Evolutionary conservation across 2,888 invertebrate genomes (phyloP).

Genomic region (Scaptomyza reducta): DNA sequence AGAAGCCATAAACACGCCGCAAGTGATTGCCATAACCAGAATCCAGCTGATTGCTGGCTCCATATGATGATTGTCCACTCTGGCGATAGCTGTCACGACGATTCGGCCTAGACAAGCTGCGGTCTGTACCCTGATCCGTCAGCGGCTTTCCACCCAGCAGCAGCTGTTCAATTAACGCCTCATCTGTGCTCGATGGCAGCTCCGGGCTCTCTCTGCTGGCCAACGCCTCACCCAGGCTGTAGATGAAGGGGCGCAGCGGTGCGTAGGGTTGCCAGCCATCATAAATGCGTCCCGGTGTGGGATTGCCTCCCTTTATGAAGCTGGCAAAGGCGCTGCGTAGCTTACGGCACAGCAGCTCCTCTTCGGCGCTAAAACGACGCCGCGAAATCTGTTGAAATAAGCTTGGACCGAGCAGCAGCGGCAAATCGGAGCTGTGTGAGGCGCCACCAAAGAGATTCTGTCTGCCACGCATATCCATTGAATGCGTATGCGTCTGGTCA

Average conservation of each 20-base stretch:
- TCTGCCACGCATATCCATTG: constrained; percentile 84
- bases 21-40: constrained; percentile 80
- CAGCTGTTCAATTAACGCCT: constrained; percentile 78
- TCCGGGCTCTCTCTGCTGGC: constrained; percentile 31
- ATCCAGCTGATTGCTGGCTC: constrained; percentile 67
- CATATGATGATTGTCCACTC: constrained; percentile 57
- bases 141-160: constrained; percentile 63
- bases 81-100: constrained; percentile 69
- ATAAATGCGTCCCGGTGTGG: constrained; percentile 85
- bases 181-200: constrained; percentile 55
- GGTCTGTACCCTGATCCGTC: constrained; percentile 34
- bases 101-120: constrained; percentile 67
- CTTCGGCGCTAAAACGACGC: constrained; percentile 86
- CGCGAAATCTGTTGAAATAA: constrained; percentile 88
- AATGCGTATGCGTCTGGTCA: constrained; percentile 81
- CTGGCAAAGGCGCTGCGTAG: constrained; percentile 85
- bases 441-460: constrained; percentile 85
- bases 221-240: constrained; percentile 76
- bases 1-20: constrained; percentile 82
- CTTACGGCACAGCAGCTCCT: constrained; percentile 86
- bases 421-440: constrained; percentile 88
- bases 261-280: constrained; percentile 87
- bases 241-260: constrained; percentile 78
- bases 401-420: constrained; percentile 88
- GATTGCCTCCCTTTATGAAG: constrained; percentile 86